Percentiles rank a stretch among this genome's conserved stretches.
Conservation (phyloP, 2,113 vertebrate genomes). For the Eptesicus fuscus region DNA sequence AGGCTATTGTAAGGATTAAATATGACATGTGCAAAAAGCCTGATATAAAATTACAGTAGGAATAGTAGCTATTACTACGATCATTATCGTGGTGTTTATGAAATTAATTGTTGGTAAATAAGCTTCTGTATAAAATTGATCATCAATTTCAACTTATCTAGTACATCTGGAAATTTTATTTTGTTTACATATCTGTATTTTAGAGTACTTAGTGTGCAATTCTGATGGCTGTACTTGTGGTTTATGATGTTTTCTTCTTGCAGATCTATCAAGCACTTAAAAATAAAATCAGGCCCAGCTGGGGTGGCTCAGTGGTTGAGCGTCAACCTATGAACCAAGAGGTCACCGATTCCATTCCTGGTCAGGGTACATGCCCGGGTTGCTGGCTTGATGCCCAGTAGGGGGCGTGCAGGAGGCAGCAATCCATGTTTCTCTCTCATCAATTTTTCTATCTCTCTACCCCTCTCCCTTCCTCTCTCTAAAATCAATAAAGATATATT, state of each 20-base stretch:
- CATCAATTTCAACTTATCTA: constrained; percentile 4
- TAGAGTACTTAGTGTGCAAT: not conserved
- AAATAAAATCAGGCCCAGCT: not conserved
- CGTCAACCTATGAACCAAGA: not conserved
- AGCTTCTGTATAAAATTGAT: constrained; percentile 19
- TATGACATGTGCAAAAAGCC: not conserved
- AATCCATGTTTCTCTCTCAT: not conserved
- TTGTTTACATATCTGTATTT: not conserved
- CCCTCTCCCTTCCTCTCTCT: not conserved
- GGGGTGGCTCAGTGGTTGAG: not conserved
- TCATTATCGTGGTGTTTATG: not conserved
- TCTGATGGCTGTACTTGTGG: not conserved
- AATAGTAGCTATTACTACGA: not conserved
- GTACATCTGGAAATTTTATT: not conserved
- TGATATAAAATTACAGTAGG: not conserved
- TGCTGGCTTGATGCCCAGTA: not conserved
- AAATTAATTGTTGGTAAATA: constrained; percentile 25
- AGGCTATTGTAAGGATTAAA: not conserved
- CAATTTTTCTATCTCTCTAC: not conserved
- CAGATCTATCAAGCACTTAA: not conserved
- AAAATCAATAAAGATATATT: too few species aligned
- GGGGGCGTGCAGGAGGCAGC: too few species aligned
- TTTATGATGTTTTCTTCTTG: not conserved
- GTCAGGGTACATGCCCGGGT: not conserved
- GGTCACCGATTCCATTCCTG: not conserved